Base-by-base conservation (phyloP, 2,888 invertebrate genomes). In the Hybos culiciformis region DNA sequence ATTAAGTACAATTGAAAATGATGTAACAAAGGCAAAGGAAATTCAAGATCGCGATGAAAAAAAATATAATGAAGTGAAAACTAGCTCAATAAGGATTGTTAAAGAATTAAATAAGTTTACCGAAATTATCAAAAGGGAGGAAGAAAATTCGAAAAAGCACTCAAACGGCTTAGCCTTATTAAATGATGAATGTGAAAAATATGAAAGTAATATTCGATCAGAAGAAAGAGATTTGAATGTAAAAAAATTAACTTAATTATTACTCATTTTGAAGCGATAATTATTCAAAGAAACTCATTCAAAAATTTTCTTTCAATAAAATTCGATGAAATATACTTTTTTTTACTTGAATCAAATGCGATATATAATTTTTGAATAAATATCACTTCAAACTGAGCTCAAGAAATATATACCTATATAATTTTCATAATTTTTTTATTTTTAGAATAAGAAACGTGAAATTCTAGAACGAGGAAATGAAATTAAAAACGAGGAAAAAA, bases 1-100 rank as follows among this genome's bases (percentile, higher is more conserved):
- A 44, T 60, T 74, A 3, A 46, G 63, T 2, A 70, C 74, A 45
- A 68, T 70, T 45, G 63, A 65, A 11, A 61, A 53, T 1, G 72
- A 75, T 49, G 68, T 70, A 50, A 49, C 52, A 5, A 53, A 58
- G 31, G 69, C 69, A 1, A 52, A 54, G 37, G 32, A 24, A 7
- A 32, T 48, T 20, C 50, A 49, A 4, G 39, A 48, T 3, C 45
- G 51, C 1, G 39, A 48, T 7, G 49, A 56, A 38, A 44, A 49
- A 11, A 48, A 40, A 9, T 56, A 52, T 39, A 47, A 56, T n/a
- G 29, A 37, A 1, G 31, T 55, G 3, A 48, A 53, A 38, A 48
- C 37, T 6, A 48, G 53, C n/a, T 53, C 56, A 18, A 48, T 49
- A 19, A 42, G 45, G 24, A 55, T 58, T 17, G 44, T 51, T 2